These are phyloP conservation scores for Lissonota sp. DNA, from an alignment of 2,888 invertebrate species.

Conservation along the genomic window DNA sequence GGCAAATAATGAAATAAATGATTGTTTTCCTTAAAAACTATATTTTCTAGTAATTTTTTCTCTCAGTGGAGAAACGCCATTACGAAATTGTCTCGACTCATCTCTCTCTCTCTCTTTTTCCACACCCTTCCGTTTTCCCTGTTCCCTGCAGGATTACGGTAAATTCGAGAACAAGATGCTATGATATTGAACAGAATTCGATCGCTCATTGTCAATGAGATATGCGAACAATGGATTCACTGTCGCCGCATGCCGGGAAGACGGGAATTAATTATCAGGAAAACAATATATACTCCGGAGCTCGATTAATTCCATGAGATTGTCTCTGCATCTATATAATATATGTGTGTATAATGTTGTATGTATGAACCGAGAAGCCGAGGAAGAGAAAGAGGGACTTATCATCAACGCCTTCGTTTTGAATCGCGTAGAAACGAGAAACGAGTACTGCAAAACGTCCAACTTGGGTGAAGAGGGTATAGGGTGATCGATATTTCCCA, in stretches of 20 bases:
- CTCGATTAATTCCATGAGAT: neutral
- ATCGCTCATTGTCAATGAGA: constrained; percentile 40
- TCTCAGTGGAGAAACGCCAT: no score
- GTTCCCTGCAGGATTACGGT: no score
- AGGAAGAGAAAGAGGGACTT: neutral
- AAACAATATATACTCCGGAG: constrained; percentile 43
- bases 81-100: neutral
- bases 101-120: no score
- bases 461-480: neutral
- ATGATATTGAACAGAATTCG: constrained; percentile 9
- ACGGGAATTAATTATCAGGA: constrained; percentile 61
- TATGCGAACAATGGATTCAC: constrained; percentile 52
- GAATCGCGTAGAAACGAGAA: constrained; percentile 25
- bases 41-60: no score
- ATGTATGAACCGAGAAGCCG: neutral
- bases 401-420: neutral
- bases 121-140: no score
- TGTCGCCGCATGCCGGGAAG: constrained; percentile 28
- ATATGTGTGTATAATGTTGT: neutral
- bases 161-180: neutral
- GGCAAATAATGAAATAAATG: no score
- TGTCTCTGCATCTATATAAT: neutral
- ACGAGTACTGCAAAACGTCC: neutral
- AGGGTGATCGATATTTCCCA: constrained; percentile 41
- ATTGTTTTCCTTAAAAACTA: no score